These are phyloP conservation scores for Pangasianodon hypophthalmus DNA, from an alignment of 2,113 vertebrate species.

Conservation along the genomic window DNA sequence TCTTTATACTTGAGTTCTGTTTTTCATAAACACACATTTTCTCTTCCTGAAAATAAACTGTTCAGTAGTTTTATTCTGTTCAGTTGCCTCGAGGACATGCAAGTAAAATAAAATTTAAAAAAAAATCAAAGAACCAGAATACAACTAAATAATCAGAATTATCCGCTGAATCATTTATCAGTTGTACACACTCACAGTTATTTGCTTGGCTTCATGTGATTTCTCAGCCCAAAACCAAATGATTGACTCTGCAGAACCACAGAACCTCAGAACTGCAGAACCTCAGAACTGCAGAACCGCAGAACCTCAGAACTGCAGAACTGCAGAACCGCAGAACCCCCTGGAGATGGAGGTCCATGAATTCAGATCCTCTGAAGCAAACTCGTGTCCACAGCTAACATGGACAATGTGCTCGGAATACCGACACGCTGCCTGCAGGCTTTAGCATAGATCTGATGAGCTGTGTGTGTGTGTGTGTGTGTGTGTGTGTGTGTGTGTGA, in stretches of 20 bases:
- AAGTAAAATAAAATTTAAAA: no score
- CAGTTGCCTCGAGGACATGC: no score
- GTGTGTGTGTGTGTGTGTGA: neutral
- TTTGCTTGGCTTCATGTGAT: neutral
- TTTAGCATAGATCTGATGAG: conserved; percentile 22
- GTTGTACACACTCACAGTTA: neutral
- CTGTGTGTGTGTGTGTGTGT: conserved; percentile 5
- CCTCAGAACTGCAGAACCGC: neutral
- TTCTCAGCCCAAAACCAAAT: neutral
- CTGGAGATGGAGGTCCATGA: neutral
- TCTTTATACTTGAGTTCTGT: no score
- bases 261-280: neutral
- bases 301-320: neutral
- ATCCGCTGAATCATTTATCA: neutral
- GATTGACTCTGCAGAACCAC: neutral
- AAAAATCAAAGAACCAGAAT: neutral
- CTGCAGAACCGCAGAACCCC: neutral
- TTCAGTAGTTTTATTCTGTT: no score
- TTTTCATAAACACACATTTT: no score
- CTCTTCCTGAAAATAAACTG: no score
- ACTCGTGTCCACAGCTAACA: neutral
- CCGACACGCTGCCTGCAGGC: neutral
- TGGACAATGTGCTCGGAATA: conserved; percentile 8
- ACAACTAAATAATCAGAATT: neutral
- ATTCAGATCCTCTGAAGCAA: neutral